Evolutionary conservation across 2,888 invertebrate genomes (phyloP), one percentile per base, ranked within the genome.

Genomic region (Nowickia ferox): DNA sequence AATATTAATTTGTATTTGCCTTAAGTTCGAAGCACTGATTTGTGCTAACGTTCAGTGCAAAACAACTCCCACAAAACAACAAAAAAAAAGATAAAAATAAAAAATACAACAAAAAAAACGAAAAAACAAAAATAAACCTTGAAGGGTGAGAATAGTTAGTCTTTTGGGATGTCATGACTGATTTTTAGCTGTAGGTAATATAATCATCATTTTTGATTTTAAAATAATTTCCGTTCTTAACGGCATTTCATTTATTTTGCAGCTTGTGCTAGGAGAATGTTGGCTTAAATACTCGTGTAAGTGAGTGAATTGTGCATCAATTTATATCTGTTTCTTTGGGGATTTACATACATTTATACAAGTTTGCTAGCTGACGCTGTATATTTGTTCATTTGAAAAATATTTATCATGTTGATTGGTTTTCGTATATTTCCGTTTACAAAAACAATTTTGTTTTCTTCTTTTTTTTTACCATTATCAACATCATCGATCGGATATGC

Each of bases 161-260:
- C 78, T 63, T 79, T 69, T 51, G 75, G 85, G 78, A 85, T 85
- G 80, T 71, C 71, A 75, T 74, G 78, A 75, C 69, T 71, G 74
- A 66, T 59, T 66, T 78, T 75, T 78, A 75, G 82, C 85, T 86
- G 65, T 59, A 86, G 85, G 85, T 86, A 82, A 86, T 86, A 79
- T 83, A 71, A 86, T 86, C 85, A 86, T 82, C 79, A 86, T 86
- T 86, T 83, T 83, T 86, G 85, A 86, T 86, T 86, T 86, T 86
- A 75, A 86, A 86, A 86, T 86, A 86, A 86, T 86, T 86, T 86
- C 85, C 85, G 82, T 66, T 86, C 71, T 79, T 82, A 86, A 82
- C 75, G 83, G 75, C 82, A 85, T 77, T 86, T 85, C 81, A 74
- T 78, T 75, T 80, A 71, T 83, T 75, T 71, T 68, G 30, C 68